phyloP scores from a whole-genome alignment of 2,888 invertebrate species.

The Stenoptilia bipunctidactyla region DNA sequence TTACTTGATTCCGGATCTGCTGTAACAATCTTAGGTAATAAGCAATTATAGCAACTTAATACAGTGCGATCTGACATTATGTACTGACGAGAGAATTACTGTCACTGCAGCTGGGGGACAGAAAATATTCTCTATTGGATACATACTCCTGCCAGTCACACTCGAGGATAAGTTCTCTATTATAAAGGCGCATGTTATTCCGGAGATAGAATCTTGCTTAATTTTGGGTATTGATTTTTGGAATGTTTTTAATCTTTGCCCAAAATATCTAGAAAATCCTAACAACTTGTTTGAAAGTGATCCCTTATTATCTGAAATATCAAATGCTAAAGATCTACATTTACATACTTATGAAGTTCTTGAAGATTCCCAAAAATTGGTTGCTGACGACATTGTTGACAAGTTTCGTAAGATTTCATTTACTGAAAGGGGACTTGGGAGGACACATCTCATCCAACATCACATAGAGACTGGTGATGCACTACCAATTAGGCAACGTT shows the following conservation, averaged over 20 bases:
- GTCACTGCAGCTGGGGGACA: slow-evolving; percentile 14
- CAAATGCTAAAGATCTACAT: background rate
- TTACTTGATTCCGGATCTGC: slow-evolving; percentile 16
- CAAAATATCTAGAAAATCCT: slow-evolving; percentile 6
- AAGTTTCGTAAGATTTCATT: slow-evolving; percentile 12
- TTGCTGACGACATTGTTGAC: slow-evolving; percentile 9
- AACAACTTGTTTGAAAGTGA: background rate
- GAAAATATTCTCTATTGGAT: slow-evolving; percentile 7
- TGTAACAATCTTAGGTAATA: slow-evolving; percentile 14
- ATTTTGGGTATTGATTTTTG: slow-evolving; percentile 17
- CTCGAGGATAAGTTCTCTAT: slow-evolving; percentile 10
- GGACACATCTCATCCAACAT: slow-evolving; percentile 17
- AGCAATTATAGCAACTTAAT: slow-evolving; percentile 4
- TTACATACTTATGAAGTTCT: slow-evolving; percentile 5
- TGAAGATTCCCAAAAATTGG: slow-evolving; percentile 2
- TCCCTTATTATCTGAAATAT: background rate
- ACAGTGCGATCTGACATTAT: background rate
- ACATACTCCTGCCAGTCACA: slow-evolving; percentile 8
- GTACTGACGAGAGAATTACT: background rate
- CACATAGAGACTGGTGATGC: slow-evolving; percentile 18
- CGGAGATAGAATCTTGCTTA: slow-evolving; percentile 9
- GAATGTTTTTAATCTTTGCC: slow-evolving; percentile 7
- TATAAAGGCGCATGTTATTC: slow-evolving; percentile 13
- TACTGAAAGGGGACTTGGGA: slow-evolving; percentile 13
- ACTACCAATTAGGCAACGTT: slow-evolving; percentile 16